Conservation (phyloP, 2,888 invertebrate species). For the Phengaris arion region DNA sequence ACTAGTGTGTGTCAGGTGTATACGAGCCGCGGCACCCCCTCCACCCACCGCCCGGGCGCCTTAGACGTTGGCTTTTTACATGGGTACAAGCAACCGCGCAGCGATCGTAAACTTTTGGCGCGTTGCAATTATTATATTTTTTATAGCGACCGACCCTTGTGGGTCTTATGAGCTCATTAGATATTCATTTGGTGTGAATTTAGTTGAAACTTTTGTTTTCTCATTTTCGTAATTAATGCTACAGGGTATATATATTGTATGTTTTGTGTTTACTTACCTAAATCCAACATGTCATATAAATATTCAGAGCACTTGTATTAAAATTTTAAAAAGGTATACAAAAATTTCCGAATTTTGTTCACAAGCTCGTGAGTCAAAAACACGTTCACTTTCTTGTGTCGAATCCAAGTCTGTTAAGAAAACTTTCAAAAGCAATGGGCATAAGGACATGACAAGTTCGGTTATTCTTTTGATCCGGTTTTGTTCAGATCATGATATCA, state of each 20-base stretch:
- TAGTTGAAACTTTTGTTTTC: slow-evolving; percentile 23
- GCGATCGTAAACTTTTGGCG: slow-evolving; percentile 56
- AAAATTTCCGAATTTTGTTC: neutral
- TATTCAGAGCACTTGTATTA: neutral
- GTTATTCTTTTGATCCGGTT: slow-evolving; percentile 36
- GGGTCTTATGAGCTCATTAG: neutral
- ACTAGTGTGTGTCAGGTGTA: slow-evolving; percentile 54
- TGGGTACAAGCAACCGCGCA: slow-evolving; percentile 66
- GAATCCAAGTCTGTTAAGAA: neutral
- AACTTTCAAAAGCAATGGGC: slow-evolving; percentile 29
- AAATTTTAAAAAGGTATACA: neutral
- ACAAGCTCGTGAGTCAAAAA: neutral
- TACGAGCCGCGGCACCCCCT: slow-evolving; percentile 52
- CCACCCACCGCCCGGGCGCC: slow-evolving; percentile 55
- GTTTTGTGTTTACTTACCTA: neutral
- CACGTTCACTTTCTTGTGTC: neutral
- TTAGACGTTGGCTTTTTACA: slow-evolving; percentile 79
- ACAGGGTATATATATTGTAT: neutral
- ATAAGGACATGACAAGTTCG: slow-evolving; percentile 33
- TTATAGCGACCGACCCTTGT: neutral
- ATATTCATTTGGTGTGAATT: slow-evolving; percentile 22
- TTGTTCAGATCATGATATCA: slow-evolving; percentile 34
- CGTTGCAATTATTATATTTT: slow-evolving; percentile 27
- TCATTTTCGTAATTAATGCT: slow-evolving; percentile 1
- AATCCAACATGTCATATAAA: neutral